phyloP scores from a whole-genome alignment of 2,888 invertebrate genomes.

The Lasioglossum pauxillum region DNA sequence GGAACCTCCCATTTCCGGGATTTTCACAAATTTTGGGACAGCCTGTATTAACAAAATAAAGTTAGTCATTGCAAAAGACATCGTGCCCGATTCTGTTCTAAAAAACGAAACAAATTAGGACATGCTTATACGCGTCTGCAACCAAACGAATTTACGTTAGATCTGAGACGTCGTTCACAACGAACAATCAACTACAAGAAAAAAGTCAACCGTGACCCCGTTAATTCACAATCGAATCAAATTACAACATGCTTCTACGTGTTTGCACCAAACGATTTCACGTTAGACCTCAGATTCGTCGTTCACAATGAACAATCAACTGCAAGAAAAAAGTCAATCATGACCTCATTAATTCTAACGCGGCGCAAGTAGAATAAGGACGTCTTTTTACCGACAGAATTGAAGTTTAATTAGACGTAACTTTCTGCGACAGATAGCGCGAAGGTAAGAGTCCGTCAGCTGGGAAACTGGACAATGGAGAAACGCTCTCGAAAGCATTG shows the following conservation, averaged over 20 bases:
- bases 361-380: background rate
- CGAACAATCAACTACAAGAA: background rate
- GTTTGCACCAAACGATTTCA: background rate
- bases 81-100: no score
- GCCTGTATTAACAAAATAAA: no score
- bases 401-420: background rate
- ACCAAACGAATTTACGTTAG: background rate
- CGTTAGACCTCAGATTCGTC: background rate
- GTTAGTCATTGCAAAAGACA: no score
- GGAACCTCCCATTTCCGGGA: no score
- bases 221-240: background rate
- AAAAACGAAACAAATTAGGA: no score
- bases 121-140: background rate
- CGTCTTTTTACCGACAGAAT: background rate
- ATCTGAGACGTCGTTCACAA: background rate
- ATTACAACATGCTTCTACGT: no score
- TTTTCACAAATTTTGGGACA: no score
- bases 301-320: background rate
- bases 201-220: background rate
- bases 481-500: slow-evolving; percentile 1
- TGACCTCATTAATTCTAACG: background rate
- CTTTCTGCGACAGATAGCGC: background rate
- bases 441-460: background rate
- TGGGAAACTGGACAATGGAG: background rate
- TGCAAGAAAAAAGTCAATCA: background rate